Base-by-base conservation (phyloP, 2,888 invertebrate genomes). In the Dysmachus trigonus region DNA sequence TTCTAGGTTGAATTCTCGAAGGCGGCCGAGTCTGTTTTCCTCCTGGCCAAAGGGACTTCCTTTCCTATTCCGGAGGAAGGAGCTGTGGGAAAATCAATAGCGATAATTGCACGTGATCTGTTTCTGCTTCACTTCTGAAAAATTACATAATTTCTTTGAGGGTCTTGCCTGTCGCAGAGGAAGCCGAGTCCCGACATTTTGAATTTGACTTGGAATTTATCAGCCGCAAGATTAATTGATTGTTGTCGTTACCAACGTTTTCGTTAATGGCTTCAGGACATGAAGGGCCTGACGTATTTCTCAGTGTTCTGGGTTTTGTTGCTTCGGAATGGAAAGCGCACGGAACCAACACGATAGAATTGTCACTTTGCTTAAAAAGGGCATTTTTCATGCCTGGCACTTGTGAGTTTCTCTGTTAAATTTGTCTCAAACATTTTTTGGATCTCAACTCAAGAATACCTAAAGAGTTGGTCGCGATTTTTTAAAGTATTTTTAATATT, bases 201-300 rank as follows among this genome's bases (percentile, higher is more conserved):
- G 73, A 73, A 73, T 73, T 73, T 31, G 33, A 73, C 31, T 73
- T 10, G 31, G 10, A 73, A 73, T 73, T 73, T 73, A 73, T 73
- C 73, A 73, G 73, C 33, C 33, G 73, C 73, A 73, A 73, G 73
- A 73, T 73, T 73, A 73, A 73, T 73, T 73, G 73, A 73, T 73
- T 72, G 72, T 31, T 72, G 72, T 72, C 72, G 72, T 72, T 72
- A 72, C 72, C 31, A 72, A 72, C 30, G 18, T 72, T 73, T 73
- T 73, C 73, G 31, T 33, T 73, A 73, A 73, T 73, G 33, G 73
- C 73, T 31, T 8, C 15, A 8, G 7, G 73, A 73, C 73, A 73
- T 73, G 73, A 73, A 73, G n/a, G 73, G 33, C 31, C 27, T 73
- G 31, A 31, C 31, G 18, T 73, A n/a, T 73, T n/a, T 13, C 31